Base-by-base conservation (phyloP, 2,113 vertebrate species). In the Abramis brama region DNA sequence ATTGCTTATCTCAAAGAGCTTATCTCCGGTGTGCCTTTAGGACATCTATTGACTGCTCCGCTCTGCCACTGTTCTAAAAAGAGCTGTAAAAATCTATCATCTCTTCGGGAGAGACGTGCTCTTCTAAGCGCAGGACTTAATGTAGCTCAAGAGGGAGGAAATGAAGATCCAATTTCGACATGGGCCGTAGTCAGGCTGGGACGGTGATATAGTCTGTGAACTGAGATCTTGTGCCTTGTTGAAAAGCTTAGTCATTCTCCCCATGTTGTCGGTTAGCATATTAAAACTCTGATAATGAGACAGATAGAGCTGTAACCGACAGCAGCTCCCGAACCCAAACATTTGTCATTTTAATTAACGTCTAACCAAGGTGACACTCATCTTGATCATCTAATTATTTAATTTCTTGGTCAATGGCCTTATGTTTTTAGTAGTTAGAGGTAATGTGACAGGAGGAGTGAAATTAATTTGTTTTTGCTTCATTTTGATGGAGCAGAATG, bases 291-390 rank as follows among this genome's bases (percentile, higher is more conserved):
- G 15, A 64, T 50, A 47, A 52, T 79, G 75, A 43, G 15, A 74
- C n/a, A 5, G 25, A 76, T 64, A 74, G 33, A 60, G 25, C 23
- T 64, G 55, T 43, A 76, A 50, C 23, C 19, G 55, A 62, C 71
- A 75, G 50, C 30, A 57, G 27, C 21, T 47, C 19, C 57, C 23
- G 19, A 78, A 55, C n/a, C 43, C 45, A 68, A 62, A 68, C 59
- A 50, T 77, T 30, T 78, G 60, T 71, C 47, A 71, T 85, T 85
- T 85, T 25, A 79, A 66, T 77, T 50, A 50, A 80, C 21, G 59
- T 50, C n/a, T 50, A 30, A 47, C 15, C 60, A 50, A 68, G 60
- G 73, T 78, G 82, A 73, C 17, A 36, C 76, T 36, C 9, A 57
- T 39, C 59, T 62, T 82, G 39, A 82, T 52, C 25, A 68, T 68